Percentiles rank a stretch among this genome's conserved stretches.
Conservation (phyloP, 2,113 vertebrate genomes). For the Nanorana parkeri region DNA sequence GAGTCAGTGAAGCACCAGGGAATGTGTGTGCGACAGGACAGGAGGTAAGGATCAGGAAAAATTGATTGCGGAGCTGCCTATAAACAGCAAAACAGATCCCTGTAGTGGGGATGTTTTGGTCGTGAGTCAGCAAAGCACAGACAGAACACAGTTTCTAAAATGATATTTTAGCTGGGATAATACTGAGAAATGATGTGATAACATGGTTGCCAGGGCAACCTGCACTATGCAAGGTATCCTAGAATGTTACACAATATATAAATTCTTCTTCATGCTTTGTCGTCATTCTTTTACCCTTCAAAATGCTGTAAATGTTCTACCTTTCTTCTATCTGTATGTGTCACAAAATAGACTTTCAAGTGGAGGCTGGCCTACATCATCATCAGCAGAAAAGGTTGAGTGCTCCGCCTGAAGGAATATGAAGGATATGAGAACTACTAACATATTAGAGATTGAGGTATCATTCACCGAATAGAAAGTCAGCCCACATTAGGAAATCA, state of each 20-base stretch:
- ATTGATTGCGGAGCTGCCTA: not conserved
- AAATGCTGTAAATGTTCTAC: conserved; percentile 14
- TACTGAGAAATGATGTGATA: not conserved
- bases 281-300: conserved; percentile 14
- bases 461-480: conserved; percentile 15
- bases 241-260: conserved; percentile 4
- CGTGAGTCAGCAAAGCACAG: not conserved
- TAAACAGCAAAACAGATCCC: not conserved
- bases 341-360: not conserved
- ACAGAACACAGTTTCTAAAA: conserved; percentile 22
- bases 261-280: not conserved
- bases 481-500: conserved; percentile 30
- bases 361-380: conserved; percentile 17
- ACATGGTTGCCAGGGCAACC: conserved; percentile 45
- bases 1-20: conserved; percentile 46
- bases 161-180: conserved; percentile 10
- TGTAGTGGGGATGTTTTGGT: not conserved
- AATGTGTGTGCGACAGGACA: conserved; percentile 15
- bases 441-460: conserved; percentile 16
- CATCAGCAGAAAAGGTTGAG: conserved; percentile 20
- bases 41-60: not conserved
- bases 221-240: conserved; percentile 14
- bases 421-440: conserved; percentile 1
- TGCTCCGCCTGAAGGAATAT: conserved; percentile 13
- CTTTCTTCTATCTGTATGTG: not conserved